phyloP scores from a whole-genome alignment of 37 sponge, comb jelly and placozoan genomes.

The Beroe forskalii region DNA sequence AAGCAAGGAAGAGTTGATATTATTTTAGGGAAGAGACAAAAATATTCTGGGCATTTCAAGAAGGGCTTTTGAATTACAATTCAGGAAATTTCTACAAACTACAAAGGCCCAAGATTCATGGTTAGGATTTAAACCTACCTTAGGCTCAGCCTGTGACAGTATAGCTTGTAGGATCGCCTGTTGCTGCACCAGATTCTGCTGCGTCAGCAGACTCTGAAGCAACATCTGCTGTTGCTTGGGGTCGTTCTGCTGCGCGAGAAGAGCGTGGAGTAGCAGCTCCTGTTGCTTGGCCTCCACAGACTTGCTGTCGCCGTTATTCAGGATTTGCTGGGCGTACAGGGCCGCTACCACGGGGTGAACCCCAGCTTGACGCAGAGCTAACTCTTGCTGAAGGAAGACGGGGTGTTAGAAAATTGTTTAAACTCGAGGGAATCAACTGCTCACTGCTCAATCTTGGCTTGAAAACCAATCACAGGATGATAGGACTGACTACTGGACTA shows the following conservation, averaged over 20 bases:
- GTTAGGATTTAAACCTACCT: too few relatives aligned
- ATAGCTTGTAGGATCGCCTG: constrained; percentile 39
- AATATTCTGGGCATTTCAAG: too few relatives aligned
- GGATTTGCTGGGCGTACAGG: constrained; percentile 34
- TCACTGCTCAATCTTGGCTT: too few relatives aligned
- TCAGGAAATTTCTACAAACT: too few relatives aligned
- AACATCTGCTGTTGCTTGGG: constrained; percentile 22
- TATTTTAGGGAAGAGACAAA: too few relatives aligned
- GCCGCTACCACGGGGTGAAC: constrained; percentile 46
- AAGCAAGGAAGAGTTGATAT: too few relatives aligned
- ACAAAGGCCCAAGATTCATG: too few relatives aligned
- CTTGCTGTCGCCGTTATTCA: not conserved
- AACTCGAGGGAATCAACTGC: too few relatives aligned
- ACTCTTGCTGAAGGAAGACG: constrained; percentile 31
- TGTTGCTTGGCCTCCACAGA: constrained; percentile 6
- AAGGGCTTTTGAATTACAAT: too few relatives aligned
- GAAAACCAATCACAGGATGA: too few relatives aligned
- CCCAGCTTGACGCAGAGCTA: constrained; percentile 37
- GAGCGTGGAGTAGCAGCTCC: constrained; percentile 7
- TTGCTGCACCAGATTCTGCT: constrained; percentile 19
- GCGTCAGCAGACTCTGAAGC: constrained; percentile 2
- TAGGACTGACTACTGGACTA: too few relatives aligned
- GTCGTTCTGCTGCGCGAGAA: not conserved
- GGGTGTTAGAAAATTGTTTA: too few relatives aligned
- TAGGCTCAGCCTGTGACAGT: constrained; percentile 21